Evolutionary conservation across 1,140 invertebrate species (phyloP), one percentile per base, ranked within the genome.

Genomic region (Pissodes strobi): DNA sequence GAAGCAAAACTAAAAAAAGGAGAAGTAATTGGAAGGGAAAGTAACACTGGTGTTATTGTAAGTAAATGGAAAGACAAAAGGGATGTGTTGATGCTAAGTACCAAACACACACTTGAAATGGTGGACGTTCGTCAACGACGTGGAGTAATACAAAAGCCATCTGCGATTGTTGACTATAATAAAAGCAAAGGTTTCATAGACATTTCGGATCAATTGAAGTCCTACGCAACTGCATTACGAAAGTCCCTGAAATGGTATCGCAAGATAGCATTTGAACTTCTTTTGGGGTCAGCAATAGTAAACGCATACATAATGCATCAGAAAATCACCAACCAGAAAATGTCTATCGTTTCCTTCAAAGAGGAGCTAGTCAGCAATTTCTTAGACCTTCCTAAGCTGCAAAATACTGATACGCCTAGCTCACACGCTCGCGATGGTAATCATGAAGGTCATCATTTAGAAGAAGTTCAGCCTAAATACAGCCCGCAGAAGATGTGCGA

Each of bases 61-160:
- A 37, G 77, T 38, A 76, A 77, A 72, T 82, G 79, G 78, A 78
- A 69, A 69, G 77, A 80, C 68, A 79, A 78, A 66, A 61, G 74
- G 51, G 76, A 81, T 66, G 78, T 81, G 10, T 57, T 74, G n/a
- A 70, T 79, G 52, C 64, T 81, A 27, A 76, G 76, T 49, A 81
- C 78, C n/a, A 37, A 5, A 15, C 45, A 51, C 8, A 60, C 27
- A 34, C 45, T 27, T 17, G 19, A 21, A 9, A 34, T 18, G 15
- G 19, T 19, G 9, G 21, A 13, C 4, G 19, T 19, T 5, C 4
- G 8, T 21, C 15, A n/a, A n/a, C n/a, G n/a, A n/a, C n/a, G n/a
- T n/a, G n/a, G n/a, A n/a, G 48, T 27, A 51, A 18, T 19, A 19
- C 21, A 19, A 46, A 46, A 41, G 18, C 48, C 60, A 8, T 13